Conservation (phyloP, 2,113 vertebrate species). For the Thinocorus orbignyianus region DNA sequence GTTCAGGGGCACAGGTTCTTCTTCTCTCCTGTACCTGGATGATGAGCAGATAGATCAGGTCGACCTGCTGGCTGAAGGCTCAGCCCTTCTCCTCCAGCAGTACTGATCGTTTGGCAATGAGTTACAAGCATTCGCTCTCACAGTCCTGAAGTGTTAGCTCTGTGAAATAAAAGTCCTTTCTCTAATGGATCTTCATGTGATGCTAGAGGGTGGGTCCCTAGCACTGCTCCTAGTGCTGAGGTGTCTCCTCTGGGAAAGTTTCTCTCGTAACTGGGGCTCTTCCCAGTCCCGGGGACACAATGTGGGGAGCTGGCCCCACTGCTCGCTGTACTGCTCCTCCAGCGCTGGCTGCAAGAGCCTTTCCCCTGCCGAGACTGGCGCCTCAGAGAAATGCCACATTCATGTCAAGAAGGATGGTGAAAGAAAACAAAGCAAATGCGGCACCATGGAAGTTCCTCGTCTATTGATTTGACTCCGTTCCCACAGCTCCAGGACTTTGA, state of each 20-base stretch:
- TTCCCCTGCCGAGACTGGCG: neutral
- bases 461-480: neutral
- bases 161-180: neutral
- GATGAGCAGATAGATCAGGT: neutral
- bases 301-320: neutral
- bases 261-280: neutral
- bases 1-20: rapidly evolving
- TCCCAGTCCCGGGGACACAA: neutral
- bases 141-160: neutral
- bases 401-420: neutral
- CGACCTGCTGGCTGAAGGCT: neutral
- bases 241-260: neutral
- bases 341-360: rapidly evolving
- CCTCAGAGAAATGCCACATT: neutral
- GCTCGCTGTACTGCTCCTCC: rapidly evolving
- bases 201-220: neutral
- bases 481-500: neutral
- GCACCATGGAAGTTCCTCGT: neutral
- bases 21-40: neutral
- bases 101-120: rapidly evolving
- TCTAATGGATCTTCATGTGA: neutral
- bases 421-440: neutral
- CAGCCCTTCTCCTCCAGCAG: rapidly evolving
- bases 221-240: neutral
- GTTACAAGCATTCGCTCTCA: rapidly evolving